A percentile compares a stretch with the other conserved stretches of the same genome.
Conservation (phyloP, 2,113 vertebrate species). For the Saguinus midas region DNA sequence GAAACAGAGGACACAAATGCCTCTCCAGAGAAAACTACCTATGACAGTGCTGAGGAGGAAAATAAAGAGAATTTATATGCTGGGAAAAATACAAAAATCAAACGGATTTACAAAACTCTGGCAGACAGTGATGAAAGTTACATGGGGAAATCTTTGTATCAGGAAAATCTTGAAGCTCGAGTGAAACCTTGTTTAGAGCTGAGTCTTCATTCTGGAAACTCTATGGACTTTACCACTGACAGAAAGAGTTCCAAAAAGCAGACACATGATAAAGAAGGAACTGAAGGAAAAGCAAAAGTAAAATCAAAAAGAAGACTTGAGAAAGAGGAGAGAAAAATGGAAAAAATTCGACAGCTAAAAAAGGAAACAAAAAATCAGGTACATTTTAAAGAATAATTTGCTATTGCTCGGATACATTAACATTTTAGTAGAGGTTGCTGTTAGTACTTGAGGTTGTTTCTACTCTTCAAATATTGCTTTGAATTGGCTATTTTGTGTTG, state of each 20-base stretch:
- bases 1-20: conserved; percentile 84
- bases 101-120: conserved; percentile 65
- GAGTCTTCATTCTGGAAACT: conserved; percentile 38
- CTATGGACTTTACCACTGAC: conserved; percentile 23
- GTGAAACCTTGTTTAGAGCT: background rate
- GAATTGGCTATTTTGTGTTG: background rate
- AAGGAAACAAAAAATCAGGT: conserved; percentile 81
- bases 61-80: conserved; percentile 52
- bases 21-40: conserved; percentile 7
- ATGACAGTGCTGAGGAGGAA: conserved; percentile 65
- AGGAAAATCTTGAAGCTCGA: conserved; percentile 41
- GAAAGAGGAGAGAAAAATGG: conserved; percentile 77
- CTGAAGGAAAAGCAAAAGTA: conserved; percentile 72
- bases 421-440: conserved; percentile 43
- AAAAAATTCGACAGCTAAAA: conserved; percentile 80
- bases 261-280: background rate
- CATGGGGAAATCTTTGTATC: background rate
- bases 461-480: background rate
- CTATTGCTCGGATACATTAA: background rate
- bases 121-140: conserved; percentile 83
- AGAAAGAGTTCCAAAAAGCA: conserved; percentile 67
- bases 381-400: conserved; percentile 44
- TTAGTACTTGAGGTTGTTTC: conserved; percentile 46
- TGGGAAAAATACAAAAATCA: conserved; percentile 70
- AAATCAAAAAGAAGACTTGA: conserved; percentile 81